Percentiles rank a stretch among this genome's conserved stretches.
Evolutionary conservation across 2,797 vertebrate genomes (phyloP).

Genomic region (Carcharodon carcharias): DNA sequence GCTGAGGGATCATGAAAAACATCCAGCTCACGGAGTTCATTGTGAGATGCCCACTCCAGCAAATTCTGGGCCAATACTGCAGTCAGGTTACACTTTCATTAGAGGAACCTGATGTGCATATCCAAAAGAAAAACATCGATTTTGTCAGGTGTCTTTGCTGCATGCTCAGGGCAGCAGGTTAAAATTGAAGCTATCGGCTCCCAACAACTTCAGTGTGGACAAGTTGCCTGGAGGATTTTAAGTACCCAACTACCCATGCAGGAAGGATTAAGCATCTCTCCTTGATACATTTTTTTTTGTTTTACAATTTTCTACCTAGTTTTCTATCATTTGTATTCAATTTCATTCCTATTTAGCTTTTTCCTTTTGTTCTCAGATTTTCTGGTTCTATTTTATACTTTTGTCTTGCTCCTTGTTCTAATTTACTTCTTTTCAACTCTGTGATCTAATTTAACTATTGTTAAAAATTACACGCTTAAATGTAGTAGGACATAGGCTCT

Average conservation of each 20-base stretch:
- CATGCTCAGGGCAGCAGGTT: background rate
- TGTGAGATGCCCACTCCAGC: background rate
- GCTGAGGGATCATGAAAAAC: background rate
- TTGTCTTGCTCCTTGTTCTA: background rate
- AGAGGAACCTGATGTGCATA: background rate
- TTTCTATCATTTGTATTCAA: slow-evolving; percentile 3
- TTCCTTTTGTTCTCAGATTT: background rate
- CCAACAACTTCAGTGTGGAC: background rate
- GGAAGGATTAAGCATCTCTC: background rate
- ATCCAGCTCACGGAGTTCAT: background rate
- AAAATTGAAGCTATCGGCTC: background rate
- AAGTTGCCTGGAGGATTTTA: background rate
- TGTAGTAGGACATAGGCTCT: background rate
- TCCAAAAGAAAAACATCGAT: background rate
- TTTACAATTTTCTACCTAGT: background rate
- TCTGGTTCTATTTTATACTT: background rate
- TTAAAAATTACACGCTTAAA: background rate
- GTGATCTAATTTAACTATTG: background rate
- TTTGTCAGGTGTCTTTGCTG: background rate
- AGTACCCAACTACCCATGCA: background rate
- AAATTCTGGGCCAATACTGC: background rate
- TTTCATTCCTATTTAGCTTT: background rate
- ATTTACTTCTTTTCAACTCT: background rate
- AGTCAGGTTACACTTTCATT: background rate
- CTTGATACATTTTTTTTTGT: background rate